Evolutionary conservation across 2,888 invertebrate species (phyloP).

Genomic region (Griposia aprilina): DNA sequence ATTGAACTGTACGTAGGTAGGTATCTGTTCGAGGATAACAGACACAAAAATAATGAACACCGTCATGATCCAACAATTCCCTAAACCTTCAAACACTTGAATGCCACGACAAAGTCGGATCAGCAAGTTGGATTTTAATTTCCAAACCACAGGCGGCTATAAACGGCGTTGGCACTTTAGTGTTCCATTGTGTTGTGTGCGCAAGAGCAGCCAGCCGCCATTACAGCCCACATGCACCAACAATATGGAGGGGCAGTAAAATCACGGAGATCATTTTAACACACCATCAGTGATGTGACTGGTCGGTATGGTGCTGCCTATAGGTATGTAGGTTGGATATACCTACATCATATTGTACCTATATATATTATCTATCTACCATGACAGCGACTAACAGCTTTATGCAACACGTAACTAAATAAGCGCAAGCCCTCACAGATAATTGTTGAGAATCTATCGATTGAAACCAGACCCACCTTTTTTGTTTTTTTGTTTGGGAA

Average conservation of each 20-base stretch:
- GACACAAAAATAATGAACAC: slow-evolving; percentile 21
- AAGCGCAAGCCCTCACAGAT: neutral
- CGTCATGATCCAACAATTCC: slow-evolving; percentile 46
- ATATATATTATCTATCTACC: neutral
- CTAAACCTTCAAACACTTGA: slow-evolving; percentile 60
- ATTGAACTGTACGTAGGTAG: neutral
- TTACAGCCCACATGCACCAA: slow-evolving; percentile 79
- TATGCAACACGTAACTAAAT: neutral
- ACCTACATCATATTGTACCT: neutral
- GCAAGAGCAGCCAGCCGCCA: slow-evolving; percentile 71
- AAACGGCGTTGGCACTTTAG: slow-evolving; percentile 88
- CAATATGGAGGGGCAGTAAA: slow-evolving; percentile 75
- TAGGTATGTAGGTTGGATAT: neutral
- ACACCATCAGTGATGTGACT: slow-evolving; percentile 65
- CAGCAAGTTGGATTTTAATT: slow-evolving; percentile 89
- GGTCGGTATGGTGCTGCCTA: slow-evolving; percentile 49
- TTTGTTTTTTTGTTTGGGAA: too few relatives aligned
- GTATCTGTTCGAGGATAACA: neutral
- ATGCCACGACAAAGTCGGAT: slow-evolving; percentile 73
- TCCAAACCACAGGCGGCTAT: slow-evolving; percentile 89
- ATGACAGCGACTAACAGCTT: neutral
- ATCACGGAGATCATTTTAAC: slow-evolving; percentile 74
- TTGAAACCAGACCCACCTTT: too few relatives aligned
- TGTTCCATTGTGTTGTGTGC: slow-evolving; percentile 85
- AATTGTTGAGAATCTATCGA: neutral